phyloP scores from a whole-genome alignment of 2,888 invertebrate species.

The Nowickia ferox region DNA sequence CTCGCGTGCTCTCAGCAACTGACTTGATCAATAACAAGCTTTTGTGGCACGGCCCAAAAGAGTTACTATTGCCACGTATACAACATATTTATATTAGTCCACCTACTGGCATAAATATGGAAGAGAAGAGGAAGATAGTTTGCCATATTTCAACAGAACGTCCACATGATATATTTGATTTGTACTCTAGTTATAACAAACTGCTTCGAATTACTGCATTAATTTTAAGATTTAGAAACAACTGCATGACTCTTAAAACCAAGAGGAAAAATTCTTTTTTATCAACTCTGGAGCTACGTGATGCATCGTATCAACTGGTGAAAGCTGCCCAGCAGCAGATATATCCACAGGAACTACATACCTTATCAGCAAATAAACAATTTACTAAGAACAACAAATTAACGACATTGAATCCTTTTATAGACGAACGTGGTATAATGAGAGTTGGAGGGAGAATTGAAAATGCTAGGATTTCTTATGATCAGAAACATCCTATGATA shows the following conservation, averaged over 20 bases:
- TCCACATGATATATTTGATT: slow-evolving; percentile 39
- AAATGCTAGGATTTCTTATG: slow-evolving; percentile 63
- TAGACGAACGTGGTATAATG: slow-evolving; percentile 62
- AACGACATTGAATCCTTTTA: slow-evolving; percentile 59
- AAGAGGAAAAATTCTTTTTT: slow-evolving; percentile 20
- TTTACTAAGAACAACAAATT: slow-evolving; percentile 53
- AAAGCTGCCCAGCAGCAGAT: slow-evolving; percentile 46
- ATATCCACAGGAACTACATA: slow-evolving; percentile 44
- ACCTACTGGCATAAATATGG: neutral
- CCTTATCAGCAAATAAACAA: slow-evolving; percentile 20
- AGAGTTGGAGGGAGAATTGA: slow-evolving; percentile 69
- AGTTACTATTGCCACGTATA: neutral
- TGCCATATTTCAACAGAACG: neutral
- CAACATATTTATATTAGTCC: neutral
- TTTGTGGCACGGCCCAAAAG: too few species aligned
- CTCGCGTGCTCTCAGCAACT: too few species aligned
- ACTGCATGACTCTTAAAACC: slow-evolving; percentile 1
- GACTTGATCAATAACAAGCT: too few species aligned
- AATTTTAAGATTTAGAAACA: slow-evolving; percentile 47
- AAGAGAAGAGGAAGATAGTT: slow-evolving; percentile 42
- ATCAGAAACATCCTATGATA: slow-evolving; percentile 70
- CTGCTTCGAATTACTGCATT: slow-evolving; percentile 50
- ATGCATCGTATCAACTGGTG: slow-evolving; percentile 38
- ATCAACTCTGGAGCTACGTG: slow-evolving; percentile 37
- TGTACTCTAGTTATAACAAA: slow-evolving; percentile 42